Conservation (phyloP, 2,113 vertebrate genomes). For the Morphnarchus princeps region DNA sequence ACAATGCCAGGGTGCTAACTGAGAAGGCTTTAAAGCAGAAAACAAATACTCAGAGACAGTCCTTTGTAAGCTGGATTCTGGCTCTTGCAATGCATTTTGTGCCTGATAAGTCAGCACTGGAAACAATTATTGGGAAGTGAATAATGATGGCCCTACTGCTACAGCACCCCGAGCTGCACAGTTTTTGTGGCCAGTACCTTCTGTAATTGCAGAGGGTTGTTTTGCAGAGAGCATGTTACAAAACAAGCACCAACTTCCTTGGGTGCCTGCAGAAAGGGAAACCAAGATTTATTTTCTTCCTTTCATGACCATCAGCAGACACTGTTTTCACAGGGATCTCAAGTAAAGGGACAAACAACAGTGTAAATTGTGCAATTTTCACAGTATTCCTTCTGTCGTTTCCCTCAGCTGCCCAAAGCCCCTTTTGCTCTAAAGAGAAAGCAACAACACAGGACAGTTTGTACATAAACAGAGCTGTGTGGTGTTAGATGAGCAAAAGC, state of each 20-base stretch:
- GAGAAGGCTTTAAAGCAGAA: neutral
- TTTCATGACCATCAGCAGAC: conserved; percentile 31
- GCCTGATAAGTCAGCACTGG: neutral
- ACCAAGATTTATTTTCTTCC: conserved; percentile 40
- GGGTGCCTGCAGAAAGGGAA: conserved; percentile 1
- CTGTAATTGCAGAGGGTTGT: neutral
- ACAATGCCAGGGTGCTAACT: neutral
- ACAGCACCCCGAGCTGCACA: neutral
- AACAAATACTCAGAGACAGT: neutral
- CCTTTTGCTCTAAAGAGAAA: conserved; percentile 1
- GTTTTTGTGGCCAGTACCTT: neutral
- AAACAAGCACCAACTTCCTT: neutral
- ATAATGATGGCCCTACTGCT: neutral
- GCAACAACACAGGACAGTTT: conserved; percentile 20
- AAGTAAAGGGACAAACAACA: conserved; percentile 27
- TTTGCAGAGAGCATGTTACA: neutral
- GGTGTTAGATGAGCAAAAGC: neutral
- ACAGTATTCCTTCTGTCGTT: neutral
- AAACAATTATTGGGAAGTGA: neutral
- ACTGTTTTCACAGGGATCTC: conserved; percentile 41
- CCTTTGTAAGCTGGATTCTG: neutral
- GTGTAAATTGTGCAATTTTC: conserved; percentile 53
- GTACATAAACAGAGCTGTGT: conserved; percentile 40
- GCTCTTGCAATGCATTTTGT: neutral
- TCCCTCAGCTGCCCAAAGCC: neutral